Base-by-base conservation (phyloP, 2,113 vertebrate species). In the Prionailurus viverrinus region DNA sequence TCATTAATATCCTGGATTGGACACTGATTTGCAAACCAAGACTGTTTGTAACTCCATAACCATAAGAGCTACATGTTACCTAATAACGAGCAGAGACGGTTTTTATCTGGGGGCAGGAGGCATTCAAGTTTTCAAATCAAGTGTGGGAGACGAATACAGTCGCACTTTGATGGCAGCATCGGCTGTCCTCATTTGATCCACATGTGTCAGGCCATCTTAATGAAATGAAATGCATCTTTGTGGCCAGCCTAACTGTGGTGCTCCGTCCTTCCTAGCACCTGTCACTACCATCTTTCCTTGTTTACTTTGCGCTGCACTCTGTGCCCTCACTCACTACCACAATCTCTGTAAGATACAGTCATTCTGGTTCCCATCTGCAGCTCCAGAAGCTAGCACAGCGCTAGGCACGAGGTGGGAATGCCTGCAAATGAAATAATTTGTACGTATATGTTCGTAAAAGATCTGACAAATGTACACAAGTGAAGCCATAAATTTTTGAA, bases 21-120 rank as follows among this genome's bases (percentile, higher is more conserved):
- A 95, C 39, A 82, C 48, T 89, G 90, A 82, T 61, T 92, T 97
- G 84, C 16, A 33, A 89, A 86, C 53, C 78, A 71, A 95, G 82
- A 95, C 14, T 80, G 19, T 81, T 41, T 84, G 31, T 41, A 95
- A 41, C 41, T 81, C 55, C 81, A 53, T 48, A 86, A 92, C 53
- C 27, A 33, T 11, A 73, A 95, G 61, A 92, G 41, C 53, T 96
- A 80, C 23, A 29, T 53, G 15, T 85, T 81, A 82, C 48, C 23
- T 91, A 79, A 95, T 84, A 90, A 92, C 18, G 6, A 92, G 27
- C 55, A 80, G 63, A 94, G 79, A 48, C 39, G 31, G 39, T 79
- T 87, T 78, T 61, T 68, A 55, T 89, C 71, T 73, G 53, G 61
- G 29, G 83, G 15, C 48, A 74, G 79, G 21, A 29, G 41, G 89